Evolutionary conservation across 1,140 invertebrate species (phyloP), one percentile per base, ranked within the genome.

Genomic region (Drosophila carrolli): DNA sequence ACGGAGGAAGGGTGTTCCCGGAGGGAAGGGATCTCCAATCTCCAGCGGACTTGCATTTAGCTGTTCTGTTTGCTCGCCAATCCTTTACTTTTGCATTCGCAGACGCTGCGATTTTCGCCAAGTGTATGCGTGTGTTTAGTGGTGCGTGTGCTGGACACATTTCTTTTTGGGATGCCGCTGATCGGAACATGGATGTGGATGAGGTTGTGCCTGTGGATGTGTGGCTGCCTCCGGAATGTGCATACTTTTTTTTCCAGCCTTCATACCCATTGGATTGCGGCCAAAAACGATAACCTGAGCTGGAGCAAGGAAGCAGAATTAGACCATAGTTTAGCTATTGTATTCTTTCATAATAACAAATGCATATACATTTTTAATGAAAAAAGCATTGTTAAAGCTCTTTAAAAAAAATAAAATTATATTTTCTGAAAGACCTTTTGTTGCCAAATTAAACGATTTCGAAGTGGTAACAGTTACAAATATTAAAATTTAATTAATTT

Each of bases 131-230:
- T 76, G 55, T 72, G 59, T 54, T 54, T 62, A 37, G 38, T 58
- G 57, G 51, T 67, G 59, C 58, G 43, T 77, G 65, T 77, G 60
- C 75, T 75, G 81, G 58, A 66, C 75, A 57, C 81, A 84, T 84
- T 86, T 88, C 84, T 88, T 86, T 84, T 86, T 83, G 83, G 83
- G 83, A 82, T 86, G 83, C 82, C 77, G 81, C 81, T 66, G 78
- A 53, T 70, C 67, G 75, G 40, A 57, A 37, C 43, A 48, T 41
- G 57, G 46, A 11, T 27, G 32, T 32, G 58, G 58, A 29, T 72
- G 54, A 16, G 48, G 32, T 14, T 47, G 35, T 37, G 51, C 11
- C 19, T 40, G 67, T 19, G 35, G 46, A 23, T 54, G 38, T 53
- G 59, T 44, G 67, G 51, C 40, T 80, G 70, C 56, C 80, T 82